Evolutionary conservation across 2,888 invertebrate species (phyloP).

Genomic region (Horisme vitalbata): DNA sequence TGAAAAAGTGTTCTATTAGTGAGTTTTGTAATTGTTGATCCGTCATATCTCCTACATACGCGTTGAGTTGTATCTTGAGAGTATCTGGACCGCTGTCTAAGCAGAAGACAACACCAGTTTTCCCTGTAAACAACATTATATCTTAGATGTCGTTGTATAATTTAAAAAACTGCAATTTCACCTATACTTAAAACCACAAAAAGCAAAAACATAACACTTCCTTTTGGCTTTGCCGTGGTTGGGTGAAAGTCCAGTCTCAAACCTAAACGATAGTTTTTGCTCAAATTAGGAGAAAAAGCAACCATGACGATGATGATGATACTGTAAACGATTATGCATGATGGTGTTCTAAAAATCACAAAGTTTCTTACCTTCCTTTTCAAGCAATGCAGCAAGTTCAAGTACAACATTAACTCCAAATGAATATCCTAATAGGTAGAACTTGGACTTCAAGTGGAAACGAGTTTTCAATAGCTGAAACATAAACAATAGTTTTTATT

Average conservation of each 20-base stretch:
- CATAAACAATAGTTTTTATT: too few species aligned
- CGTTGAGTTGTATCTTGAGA: conserved; percentile 38
- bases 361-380: conserved; percentile 56
- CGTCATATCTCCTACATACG: conserved; percentile 39
- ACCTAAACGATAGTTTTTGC: too few species aligned
- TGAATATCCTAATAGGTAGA: conserved; percentile 42
- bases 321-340: too few species aligned
- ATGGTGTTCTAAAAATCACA: too few species aligned
- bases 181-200: too few species aligned
- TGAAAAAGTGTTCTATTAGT: conserved; percentile 39
- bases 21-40: conserved; percentile 38
- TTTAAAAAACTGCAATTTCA: too few species aligned
- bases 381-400: conserved; percentile 44
- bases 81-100: conserved; percentile 51
- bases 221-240: too few species aligned
- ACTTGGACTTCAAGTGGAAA: conserved; percentile 34
- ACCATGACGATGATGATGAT: too few species aligned
- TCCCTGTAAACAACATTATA: neutral
- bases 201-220: too few species aligned
- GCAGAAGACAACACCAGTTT: conserved; percentile 42
- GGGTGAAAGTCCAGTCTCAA: too few species aligned
- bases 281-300: too few species aligned
- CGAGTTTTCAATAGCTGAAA: conserved; percentile 33
- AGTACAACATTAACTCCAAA: conserved; percentile 47
- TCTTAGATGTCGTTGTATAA: too few species aligned